phyloP scores from a whole-genome alignment of 2,797 vertebrate genomes.

The Rhynchotus rufescens region DNA sequence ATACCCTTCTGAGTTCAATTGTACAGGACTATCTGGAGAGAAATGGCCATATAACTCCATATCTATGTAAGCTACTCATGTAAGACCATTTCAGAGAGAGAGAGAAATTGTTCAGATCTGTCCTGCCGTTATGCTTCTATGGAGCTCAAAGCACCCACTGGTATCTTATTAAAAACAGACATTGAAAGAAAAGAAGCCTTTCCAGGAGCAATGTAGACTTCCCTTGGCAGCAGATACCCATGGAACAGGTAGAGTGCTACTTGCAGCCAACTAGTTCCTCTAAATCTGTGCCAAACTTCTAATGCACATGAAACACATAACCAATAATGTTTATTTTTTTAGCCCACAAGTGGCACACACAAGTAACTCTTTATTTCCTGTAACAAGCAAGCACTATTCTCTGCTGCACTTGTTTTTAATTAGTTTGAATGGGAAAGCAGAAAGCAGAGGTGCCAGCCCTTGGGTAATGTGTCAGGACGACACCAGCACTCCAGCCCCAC shows the following conservation, averaged over 20 bases:
- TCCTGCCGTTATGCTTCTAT: neutral
- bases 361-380: neutral
- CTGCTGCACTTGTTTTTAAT: neutral
- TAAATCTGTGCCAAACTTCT: neutral
- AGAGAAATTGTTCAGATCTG: neutral
- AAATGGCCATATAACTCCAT: neutral
- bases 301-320: neutral
- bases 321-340: neutral
- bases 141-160: neutral
- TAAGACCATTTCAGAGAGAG: neutral
- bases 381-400: neutral
- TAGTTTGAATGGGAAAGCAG: neutral
- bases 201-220: neutral
- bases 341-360: neutral
- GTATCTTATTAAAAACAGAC: neutral
- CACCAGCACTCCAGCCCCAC: too few relatives aligned
- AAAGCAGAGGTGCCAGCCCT: rapidly evolving
- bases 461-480: neutral
- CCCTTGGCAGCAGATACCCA: neutral
- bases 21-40: neutral
- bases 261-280: neutral
- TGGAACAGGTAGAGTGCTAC: neutral
- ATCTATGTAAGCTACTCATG: neutral
- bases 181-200: neutral
- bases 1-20: neutral